phyloP scores from a whole-genome alignment of 2,113 vertebrate species.

The Paramormyrops kingsleyae region DNA sequence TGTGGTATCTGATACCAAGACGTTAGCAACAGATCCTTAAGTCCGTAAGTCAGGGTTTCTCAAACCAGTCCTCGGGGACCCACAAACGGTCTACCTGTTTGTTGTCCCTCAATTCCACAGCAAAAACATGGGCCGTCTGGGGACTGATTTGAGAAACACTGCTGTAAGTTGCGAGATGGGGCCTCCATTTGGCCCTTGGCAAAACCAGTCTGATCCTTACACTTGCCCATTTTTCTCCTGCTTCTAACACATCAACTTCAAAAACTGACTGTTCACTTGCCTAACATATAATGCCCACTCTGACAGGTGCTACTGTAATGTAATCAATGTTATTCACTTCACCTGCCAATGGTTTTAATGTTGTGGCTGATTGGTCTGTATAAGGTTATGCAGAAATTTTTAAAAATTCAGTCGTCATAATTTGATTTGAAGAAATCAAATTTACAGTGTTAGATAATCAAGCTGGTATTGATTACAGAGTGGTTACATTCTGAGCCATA shows the following conservation, averaged over 20 bases:
- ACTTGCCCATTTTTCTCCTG: neutral
- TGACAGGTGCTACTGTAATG: neutral
- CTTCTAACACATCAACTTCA: neutral
- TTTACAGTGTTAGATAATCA: neutral
- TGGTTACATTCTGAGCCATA: neutral
- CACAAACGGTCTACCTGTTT: neutral
- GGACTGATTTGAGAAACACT: neutral
- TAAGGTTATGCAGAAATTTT: neutral
- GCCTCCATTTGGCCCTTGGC: neutral
- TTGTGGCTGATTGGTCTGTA: neutral
- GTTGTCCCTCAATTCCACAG: neutral
- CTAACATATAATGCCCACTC: neutral
- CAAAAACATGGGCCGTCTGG: neutral
- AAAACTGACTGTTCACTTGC: neutral
- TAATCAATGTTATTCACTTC: neutral
- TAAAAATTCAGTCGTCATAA: neutral
- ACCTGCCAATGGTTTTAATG: neutral
- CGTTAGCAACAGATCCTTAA: neutral
- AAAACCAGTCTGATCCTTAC: neutral
- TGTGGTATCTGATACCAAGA: neutral
- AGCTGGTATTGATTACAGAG: neutral
- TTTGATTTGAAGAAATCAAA: neutral
- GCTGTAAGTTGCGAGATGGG: neutral
- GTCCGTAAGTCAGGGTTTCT: neutral
- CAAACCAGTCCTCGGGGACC: neutral